Percentiles rank a stretch among this genome's conserved stretches.
These are phyloP conservation scores for Entomobrya multifasciata DNA, from an alignment of 2,888 invertebrate species.

Conservation along the genomic window DNA sequence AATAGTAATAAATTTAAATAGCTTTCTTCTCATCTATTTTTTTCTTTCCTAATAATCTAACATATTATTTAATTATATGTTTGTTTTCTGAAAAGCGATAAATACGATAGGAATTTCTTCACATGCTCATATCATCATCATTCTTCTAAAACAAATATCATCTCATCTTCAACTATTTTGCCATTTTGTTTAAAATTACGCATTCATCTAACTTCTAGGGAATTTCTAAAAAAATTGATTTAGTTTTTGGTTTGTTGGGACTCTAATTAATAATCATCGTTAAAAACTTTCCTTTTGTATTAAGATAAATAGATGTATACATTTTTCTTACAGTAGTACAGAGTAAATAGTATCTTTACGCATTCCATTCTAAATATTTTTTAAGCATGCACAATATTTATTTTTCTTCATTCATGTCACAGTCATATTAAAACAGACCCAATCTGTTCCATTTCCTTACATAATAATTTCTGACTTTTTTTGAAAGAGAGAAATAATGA, in stretches of 20 bases:
- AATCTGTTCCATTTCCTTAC: constrained; percentile 39
- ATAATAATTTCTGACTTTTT: constrained; percentile 44
- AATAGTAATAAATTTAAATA: neutral
- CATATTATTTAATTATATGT: too few species aligned
- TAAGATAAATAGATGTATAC: constrained; percentile 39
- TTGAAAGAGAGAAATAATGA: constrained; percentile 53
- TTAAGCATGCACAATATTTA: constrained; percentile 19
- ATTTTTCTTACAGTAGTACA: neutral
- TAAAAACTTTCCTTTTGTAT: constrained; percentile 13
- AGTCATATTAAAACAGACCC: constrained; percentile 54
- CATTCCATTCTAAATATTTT: constrained; percentile 26
- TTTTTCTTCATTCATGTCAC: constrained; percentile 48
- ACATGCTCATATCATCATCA: neutral
- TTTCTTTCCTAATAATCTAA: constrained; percentile 1
- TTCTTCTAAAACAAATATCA: neutral
- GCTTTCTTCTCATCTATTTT: constrained; percentile 6
- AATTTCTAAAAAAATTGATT: constrained; percentile 17
- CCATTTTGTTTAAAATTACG: neutral
- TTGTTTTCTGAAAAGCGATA: constrained; percentile 9
- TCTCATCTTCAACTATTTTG: too few species aligned
- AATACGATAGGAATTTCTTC: constrained; percentile 1
- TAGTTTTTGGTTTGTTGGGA: neutral
- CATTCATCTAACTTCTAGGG: neutral
- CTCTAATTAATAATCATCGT: neutral
- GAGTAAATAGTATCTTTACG: constrained; percentile 43